Conservation (phyloP, 1,140 invertebrate genomes). For the Elysia chlorotica region DNA sequence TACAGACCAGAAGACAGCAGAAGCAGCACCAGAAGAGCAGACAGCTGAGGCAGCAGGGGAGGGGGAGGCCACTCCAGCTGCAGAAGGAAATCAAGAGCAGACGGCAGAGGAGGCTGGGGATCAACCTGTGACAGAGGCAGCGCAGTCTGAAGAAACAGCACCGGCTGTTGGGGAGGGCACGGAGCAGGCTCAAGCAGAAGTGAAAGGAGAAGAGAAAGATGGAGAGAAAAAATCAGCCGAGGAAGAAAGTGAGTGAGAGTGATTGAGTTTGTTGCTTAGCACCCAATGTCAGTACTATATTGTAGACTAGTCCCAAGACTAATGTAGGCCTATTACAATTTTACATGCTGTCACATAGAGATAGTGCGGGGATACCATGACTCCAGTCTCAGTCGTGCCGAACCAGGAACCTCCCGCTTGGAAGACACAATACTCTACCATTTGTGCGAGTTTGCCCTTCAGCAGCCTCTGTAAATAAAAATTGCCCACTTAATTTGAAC, state of each 20-base stretch:
- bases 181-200: neutral
- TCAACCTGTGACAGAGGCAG: neutral
- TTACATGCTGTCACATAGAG: no score
- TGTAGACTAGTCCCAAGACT: no score
- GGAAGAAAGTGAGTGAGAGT: neutral
- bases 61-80: neutral
- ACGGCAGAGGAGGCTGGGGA: slow-evolving; percentile 1
- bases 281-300: no score
- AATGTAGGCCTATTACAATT: no score
- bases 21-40: neutral
- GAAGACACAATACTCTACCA: no score
- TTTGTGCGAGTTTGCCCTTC: no score
- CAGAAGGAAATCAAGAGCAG: neutral
- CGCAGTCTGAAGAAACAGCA: neutral
- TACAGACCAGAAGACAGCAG: neutral
- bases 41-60: neutral
- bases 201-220: neutral
- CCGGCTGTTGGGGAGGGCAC: neutral
- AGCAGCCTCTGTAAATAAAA: no score
- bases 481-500: no score
- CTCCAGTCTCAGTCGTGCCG: neutral
- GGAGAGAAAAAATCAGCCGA: neutral
- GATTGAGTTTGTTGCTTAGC: no score
- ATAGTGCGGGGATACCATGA: neutral
- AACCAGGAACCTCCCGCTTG: no score